phyloP scores from a whole-genome alignment of 2,113 vertebrate genomes.

The Eidolon helvum region DNA sequence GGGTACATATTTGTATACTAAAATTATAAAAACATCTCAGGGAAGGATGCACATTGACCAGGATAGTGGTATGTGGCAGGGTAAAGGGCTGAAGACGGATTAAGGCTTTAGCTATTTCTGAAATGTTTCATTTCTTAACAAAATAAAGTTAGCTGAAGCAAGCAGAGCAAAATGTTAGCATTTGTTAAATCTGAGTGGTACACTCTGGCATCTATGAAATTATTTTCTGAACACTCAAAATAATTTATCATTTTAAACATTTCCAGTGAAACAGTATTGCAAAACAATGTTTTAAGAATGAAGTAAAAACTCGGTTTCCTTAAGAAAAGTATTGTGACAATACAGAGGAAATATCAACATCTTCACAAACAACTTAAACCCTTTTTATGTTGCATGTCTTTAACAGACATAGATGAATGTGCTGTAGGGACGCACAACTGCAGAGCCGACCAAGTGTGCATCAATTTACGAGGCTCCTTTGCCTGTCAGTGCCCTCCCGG shows the following conservation, averaged over 20 bases:
- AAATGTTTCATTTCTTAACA: conserved; percentile 30
- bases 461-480: conserved; percentile 94
- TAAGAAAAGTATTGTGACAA: neutral
- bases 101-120: neutral
- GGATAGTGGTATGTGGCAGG: neutral
- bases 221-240: neutral
- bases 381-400: neutral
- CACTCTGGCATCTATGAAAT: neutral
- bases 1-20: neutral
- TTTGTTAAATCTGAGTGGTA: neutral
- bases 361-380: neutral
- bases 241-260: conserved; percentile 32
- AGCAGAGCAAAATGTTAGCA: neutral
- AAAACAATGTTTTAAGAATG: neutral
- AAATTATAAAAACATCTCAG: neutral
- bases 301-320: conserved; percentile 41
- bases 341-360: neutral
- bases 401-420: conserved; percentile 95
- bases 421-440: conserved; percentile 90
- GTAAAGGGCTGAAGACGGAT: neutral
- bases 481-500: conserved; percentile 91
- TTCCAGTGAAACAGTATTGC: neutral
- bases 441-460: conserved; percentile 90
- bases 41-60: neutral
- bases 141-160: neutral